Percentiles rank a stretch among this genome's conserved stretches.
These are phyloP conservation scores for Neodiprion pinetum DNA, from an alignment of 1,140 invertebrate species.

Conservation along the genomic window DNA sequence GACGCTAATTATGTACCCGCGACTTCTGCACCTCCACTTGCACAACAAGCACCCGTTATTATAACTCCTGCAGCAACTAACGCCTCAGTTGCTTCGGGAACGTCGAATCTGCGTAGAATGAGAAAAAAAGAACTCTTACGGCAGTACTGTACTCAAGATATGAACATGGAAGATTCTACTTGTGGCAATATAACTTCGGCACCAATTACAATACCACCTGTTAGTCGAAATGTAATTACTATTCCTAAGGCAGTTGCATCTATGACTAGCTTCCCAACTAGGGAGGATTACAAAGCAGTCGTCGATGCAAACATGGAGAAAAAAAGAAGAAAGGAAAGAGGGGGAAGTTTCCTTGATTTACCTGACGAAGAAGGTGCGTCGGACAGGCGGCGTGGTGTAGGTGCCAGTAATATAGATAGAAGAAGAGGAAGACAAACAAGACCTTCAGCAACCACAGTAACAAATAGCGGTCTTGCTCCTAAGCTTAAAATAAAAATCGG, in stretches of 20 bases:
- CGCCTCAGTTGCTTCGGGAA: conserved; percentile 60
- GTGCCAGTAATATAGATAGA: conserved; percentile 57
- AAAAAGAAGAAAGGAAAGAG: conserved; percentile 72
- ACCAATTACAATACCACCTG: conserved; percentile 67
- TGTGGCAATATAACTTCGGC: conserved; percentile 58
- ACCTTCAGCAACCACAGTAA: conserved; percentile 33
- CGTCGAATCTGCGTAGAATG: conserved; percentile 82
- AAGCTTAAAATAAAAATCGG: conserved; percentile 87
- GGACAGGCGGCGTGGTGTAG: conserved; percentile 43
- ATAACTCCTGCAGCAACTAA: conserved; percentile 59
- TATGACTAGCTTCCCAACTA: conserved; percentile 82
- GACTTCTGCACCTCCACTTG: conserved; percentile 61
- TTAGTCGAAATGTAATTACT: conserved; percentile 77
- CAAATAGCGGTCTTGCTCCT: conserved; percentile 61
- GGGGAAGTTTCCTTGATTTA: conserved; percentile 33
- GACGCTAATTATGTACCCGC: conserved; percentile 74
- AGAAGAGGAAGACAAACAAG: conserved; percentile 62
- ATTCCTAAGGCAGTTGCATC: conserved; percentile 87
- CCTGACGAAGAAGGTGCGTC: conserved; percentile 51
- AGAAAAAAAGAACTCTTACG: conserved; percentile 87
- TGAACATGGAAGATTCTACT: conserved; percentile 79
- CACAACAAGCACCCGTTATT: conserved; percentile 63
- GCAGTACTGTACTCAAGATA: conserved; percentile 86
- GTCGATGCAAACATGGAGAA: conserved; percentile 72
- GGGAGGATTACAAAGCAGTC: conserved; percentile 79